phyloP scores from a whole-genome alignment of 2,113 vertebrate species.

The Melanerpes formicivorus region DNA sequence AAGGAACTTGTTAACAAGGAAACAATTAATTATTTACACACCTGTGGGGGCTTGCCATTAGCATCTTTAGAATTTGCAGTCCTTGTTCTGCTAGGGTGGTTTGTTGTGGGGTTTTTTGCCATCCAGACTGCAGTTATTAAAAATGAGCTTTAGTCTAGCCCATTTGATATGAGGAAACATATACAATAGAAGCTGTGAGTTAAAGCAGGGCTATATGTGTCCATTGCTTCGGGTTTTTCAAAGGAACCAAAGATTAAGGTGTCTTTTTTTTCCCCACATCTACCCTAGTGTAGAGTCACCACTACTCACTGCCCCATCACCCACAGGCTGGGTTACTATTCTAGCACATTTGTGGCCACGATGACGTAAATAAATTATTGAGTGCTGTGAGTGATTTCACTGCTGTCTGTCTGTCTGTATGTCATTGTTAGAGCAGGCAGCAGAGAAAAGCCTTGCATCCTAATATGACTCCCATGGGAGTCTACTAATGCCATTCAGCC shows the following conservation, averaged over 20 bases:
- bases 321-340: constrained; percentile 19
- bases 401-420: constrained; percentile 5
- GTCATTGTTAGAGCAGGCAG: constrained; percentile 36
- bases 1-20: constrained; percentile 60
- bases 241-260: not conserved
- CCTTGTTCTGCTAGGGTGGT: constrained; percentile 17
- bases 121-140: not conserved
- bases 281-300: not conserved
- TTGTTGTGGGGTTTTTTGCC: not conserved
- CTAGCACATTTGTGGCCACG: not conserved
- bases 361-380: constrained; percentile 56
- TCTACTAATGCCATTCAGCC: constrained; percentile 1
- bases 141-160: not conserved
- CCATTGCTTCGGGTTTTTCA: not conserved
- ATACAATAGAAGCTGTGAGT: not conserved
- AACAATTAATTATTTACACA: constrained; percentile 74
- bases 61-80: constrained; percentile 33
- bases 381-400: constrained; percentile 19
- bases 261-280: not conserved
- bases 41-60: constrained; percentile 32
- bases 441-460: constrained; percentile 19
- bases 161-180: not conserved
- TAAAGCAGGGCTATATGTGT: not conserved
- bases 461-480: constrained; percentile 4
- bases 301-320: not conserved